Conservation (phyloP, 2,113 vertebrate genomes). For the Ibidorhyncha struthersii region DNA sequence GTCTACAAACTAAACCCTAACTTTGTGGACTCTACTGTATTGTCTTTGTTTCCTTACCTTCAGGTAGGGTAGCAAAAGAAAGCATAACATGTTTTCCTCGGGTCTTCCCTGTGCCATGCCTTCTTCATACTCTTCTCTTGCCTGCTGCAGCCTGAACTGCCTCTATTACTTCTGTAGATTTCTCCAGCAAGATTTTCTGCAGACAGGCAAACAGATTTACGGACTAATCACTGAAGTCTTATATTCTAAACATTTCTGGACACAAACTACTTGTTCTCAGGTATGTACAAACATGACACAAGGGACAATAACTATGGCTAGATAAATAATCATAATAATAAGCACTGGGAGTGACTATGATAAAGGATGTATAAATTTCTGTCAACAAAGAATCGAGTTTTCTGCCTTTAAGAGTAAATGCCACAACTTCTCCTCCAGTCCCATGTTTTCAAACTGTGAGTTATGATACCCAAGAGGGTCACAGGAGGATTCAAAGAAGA, state of each 20-base stretch:
- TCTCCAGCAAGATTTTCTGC: not conserved
- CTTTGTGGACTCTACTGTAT: not conserved
- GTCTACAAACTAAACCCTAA: not conserved
- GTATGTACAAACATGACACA: not conserved
- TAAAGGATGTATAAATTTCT: not conserved
- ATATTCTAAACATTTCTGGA: not conserved
- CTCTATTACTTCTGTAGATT: not conserved
- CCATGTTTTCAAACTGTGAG: not conserved
- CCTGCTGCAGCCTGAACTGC: not conserved
- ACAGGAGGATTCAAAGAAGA: not conserved
- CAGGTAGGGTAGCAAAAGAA: not conserved
- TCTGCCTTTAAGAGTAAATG: not conserved
- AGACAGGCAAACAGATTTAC: not conserved
- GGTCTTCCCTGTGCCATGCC: not conserved
- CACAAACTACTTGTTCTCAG: not conserved
- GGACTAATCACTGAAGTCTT: not conserved
- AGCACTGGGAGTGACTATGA: not conserved
- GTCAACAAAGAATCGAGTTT: not conserved
- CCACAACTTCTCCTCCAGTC: not conserved
- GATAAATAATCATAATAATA: slow-evolving; percentile 1
- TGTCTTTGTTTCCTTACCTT: not conserved
- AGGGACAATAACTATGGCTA: not conserved
- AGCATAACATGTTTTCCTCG: not conserved
- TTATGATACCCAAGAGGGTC: not conserved
- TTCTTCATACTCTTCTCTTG: not conserved